phyloP scores from a whole-genome alignment of 2,113 vertebrate genomes.

The Oxygymnocypris stewartii region DNA sequence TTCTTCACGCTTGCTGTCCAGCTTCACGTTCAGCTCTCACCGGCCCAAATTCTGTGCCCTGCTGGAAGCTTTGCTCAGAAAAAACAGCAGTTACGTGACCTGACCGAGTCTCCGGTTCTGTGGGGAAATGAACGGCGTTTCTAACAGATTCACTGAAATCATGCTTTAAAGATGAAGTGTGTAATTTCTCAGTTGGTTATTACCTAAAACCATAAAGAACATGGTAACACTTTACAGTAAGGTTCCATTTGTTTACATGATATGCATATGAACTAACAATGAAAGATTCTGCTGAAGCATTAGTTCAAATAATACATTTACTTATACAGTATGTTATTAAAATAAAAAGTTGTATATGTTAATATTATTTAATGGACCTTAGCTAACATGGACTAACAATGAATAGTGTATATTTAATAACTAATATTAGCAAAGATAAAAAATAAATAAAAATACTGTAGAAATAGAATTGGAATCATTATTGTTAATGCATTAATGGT shows the following conservation, averaged over 20 bases:
- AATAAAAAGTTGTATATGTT: not conserved
- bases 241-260: no score
- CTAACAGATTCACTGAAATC: not conserved
- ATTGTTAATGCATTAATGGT: no score
- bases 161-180: not conserved
- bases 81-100: slow-evolving; percentile 26
- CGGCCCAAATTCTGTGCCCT: slow-evolving; percentile 48
- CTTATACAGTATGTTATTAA: not conserved
- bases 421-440: no score
- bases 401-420: no score
- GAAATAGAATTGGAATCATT: no score
- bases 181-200: not conserved
- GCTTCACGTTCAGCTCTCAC: slow-evolving; percentile 44
- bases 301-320: not conserved
- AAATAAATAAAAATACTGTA: no score
- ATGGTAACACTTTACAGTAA: not conserved
- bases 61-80: slow-evolving; percentile 42
- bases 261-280: not conserved
- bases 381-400: no score
- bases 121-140: not conserved
- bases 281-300: not conserved
- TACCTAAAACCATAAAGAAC: not conserved
- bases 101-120: not conserved
- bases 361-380: no score
- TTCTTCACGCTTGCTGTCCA: slow-evolving; percentile 33